These are phyloP conservation scores for Sinelater perroti DNA, from an alignment of 2,888 invertebrate species.

Conservation along the genomic window DNA sequence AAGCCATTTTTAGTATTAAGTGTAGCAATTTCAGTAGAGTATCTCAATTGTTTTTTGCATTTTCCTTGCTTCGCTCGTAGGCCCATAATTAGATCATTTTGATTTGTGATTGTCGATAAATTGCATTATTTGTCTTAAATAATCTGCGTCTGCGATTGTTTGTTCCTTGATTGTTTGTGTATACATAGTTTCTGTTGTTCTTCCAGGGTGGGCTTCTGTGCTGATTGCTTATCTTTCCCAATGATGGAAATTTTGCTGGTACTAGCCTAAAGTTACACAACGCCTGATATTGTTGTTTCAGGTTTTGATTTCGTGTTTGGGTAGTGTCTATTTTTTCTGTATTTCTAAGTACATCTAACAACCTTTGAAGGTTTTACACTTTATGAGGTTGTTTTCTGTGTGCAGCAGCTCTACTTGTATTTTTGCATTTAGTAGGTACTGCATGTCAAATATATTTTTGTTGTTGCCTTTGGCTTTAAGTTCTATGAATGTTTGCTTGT, in stretches of 20 bases:
- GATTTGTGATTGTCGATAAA: slow-evolving; percentile 7
- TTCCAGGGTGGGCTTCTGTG: slow-evolving; percentile 2
- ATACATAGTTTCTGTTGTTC: neutral
- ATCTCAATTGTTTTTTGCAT: slow-evolving; percentile 1
- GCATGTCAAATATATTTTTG: too few species aligned
- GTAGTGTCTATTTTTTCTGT: neutral
- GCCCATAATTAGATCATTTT: slow-evolving; percentile 11
- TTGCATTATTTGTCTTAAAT: slow-evolving; percentile 9
- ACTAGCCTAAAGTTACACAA: slow-evolving; percentile 1
- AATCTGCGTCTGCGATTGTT: slow-evolving; percentile 2
- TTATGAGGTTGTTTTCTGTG: too few species aligned
- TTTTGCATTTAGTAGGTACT: too few species aligned
- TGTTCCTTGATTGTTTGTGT: slow-evolving; percentile 4
- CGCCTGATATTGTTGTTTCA: neutral
- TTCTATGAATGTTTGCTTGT: too few species aligned
- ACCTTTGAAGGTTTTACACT: neutral
- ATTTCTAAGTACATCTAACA: slow-evolving; percentile 1
- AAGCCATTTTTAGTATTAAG: slow-evolving; percentile 6
- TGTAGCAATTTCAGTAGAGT: slow-evolving; percentile 4
- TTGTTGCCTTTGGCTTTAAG: too few species aligned
- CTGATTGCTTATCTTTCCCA: slow-evolving; percentile 1
- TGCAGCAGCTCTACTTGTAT: too few species aligned
- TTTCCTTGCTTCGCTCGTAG: slow-evolving; percentile 7
- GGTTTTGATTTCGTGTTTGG: neutral
- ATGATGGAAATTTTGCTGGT: neutral